A percentile compares a stretch with the other conserved stretches of the same genome.
Evolutionary conservation across 2,797 vertebrate species (phyloP).

Genomic region (Orientallactaga sibirica): DNA sequence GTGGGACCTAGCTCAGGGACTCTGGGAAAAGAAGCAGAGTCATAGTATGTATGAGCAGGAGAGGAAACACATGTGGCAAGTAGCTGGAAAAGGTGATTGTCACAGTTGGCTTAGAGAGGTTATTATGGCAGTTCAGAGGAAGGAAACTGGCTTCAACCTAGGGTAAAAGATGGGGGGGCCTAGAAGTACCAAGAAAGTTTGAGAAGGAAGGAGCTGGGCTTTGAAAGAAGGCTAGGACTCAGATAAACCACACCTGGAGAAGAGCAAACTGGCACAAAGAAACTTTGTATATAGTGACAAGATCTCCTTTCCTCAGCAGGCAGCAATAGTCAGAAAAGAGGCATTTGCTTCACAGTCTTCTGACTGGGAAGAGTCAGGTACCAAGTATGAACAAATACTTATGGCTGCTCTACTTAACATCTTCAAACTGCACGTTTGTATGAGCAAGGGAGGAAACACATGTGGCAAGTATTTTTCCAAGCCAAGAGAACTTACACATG

Average conservation of each 20-base stretch:
- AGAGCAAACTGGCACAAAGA: neutral
- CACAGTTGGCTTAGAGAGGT: neutral
- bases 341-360: neutral
- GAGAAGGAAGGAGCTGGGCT: neutral
- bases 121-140: neutral
- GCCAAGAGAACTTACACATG: neutral
- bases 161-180: too few relatives aligned
- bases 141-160: neutral
- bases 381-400: neutral
- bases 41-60: neutral
- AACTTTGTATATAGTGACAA: neutral
- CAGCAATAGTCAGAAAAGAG: neutral
- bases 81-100: neutral
- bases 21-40: neutral
- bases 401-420: neutral
- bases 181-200: neutral
- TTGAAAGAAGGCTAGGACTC: neutral
- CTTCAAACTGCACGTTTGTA: neutral
- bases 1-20: neutral
- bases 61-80: neutral
- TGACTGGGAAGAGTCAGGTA: neutral
- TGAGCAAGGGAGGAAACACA: too few relatives aligned
- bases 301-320: neutral
- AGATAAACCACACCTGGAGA: neutral
- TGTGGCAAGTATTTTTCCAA: slow-evolving; percentile 34